A percentile compares a stretch with the other conserved stretches of the same genome.
These are phyloP conservation scores for Ascaphus truei DNA, from an alignment of 2,113 vertebrate genomes.

Conservation along the genomic window DNA sequence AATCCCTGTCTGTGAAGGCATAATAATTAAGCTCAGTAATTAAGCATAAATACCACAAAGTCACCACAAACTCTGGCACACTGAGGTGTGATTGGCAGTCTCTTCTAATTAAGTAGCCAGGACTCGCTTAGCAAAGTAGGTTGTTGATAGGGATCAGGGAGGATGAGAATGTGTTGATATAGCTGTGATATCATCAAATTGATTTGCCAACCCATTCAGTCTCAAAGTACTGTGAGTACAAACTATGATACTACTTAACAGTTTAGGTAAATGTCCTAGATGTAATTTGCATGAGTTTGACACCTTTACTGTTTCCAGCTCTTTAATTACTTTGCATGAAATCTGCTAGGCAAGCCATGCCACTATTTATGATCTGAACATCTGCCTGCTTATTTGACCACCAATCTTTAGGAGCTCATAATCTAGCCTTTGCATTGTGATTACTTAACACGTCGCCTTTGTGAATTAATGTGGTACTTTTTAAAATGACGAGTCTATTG, in stretches of 20 bases:
- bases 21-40: constrained; percentile 14
- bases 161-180: neutral
- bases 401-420: constrained; percentile 1
- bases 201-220: neutral
- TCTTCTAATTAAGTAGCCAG: constrained; percentile 3
- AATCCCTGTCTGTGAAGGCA: neutral
- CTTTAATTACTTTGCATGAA: constrained; percentile 15
- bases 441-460: constrained; percentile 14
- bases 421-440: constrained; percentile 15
- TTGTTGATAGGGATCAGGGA: neutral
- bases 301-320: constrained; percentile 7
- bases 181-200: neutral
- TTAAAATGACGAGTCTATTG: too few relatives aligned
- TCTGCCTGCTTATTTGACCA: constrained; percentile 30
- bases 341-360: constrained; percentile 9
- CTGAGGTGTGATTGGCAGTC: constrained; percentile 3
- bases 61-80: constrained; percentile 1
- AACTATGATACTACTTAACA: neutral
- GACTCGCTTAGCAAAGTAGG: neutral
- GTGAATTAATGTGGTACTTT: constrained; percentile 13
- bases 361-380: constrained; percentile 24
- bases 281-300: constrained; percentile 5
- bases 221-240: neutral
- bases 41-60: constrained; percentile 9
- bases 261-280: constrained; percentile 28